A percentile compares a stretch with the other conserved stretches of the same genome.
phyloP scores from a whole-genome alignment of 2,797 vertebrate species.

The Nyctalus aviator region DNA sequence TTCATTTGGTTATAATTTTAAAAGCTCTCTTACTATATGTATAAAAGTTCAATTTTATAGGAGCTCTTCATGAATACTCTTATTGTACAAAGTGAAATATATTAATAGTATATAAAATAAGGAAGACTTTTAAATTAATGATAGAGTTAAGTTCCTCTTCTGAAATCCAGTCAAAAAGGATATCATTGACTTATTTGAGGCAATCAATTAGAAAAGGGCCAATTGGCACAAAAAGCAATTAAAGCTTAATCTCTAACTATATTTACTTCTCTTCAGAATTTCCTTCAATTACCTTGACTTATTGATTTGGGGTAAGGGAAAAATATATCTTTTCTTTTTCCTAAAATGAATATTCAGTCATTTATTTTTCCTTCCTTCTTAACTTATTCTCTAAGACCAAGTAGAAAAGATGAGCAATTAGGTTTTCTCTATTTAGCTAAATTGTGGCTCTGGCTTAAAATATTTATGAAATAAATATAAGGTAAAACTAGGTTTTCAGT shows the following conservation, averaged over 20 bases:
- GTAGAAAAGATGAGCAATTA: background rate
- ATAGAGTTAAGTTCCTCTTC: background rate
- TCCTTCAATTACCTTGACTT: background rate
- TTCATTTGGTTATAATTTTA: conserved; percentile 32
- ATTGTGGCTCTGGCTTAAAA: background rate
- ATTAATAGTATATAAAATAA: background rate
- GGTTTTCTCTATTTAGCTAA: background rate
- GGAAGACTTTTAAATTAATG: conserved; percentile 15
- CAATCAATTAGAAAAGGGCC: background rate
- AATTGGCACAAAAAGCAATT: background rate
- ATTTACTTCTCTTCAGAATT: conserved; percentile 1
- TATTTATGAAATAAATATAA: conserved; percentile 20
- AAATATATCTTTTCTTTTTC: background rate
- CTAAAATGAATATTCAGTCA: conserved; percentile 7
- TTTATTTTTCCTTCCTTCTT: background rate
- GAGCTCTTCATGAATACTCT: conserved; percentile 16
- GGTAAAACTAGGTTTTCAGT: background rate
- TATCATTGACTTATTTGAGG: background rate
- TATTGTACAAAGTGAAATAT: background rate
- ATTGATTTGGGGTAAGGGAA: background rate
- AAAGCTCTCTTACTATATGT: background rate
- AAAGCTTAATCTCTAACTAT: conserved; percentile 20
- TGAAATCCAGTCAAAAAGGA: conserved; percentile 29
- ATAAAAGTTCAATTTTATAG: conserved; percentile 15
- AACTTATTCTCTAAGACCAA: background rate